Evolutionary conservation across 2,113 vertebrate species (phyloP).

Genomic region (Azemiops feae): DNA sequence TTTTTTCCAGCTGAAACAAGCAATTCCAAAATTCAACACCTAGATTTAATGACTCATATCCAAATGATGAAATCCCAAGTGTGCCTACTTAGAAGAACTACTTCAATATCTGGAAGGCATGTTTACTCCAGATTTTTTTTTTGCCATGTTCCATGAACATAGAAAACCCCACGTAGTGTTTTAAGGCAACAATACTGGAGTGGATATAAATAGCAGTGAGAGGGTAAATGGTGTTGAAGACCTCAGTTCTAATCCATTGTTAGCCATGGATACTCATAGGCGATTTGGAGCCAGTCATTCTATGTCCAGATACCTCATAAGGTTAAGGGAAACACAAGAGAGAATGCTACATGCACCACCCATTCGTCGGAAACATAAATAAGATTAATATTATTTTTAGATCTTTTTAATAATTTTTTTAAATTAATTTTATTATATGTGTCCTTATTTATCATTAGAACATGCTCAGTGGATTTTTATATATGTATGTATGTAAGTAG

Average conservation of each 20-base stretch:
- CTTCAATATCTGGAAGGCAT: not conserved
- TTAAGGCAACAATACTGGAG: not conserved
- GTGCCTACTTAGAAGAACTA: not conserved
- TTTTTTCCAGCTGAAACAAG: not conserved
- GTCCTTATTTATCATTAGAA: too few species aligned
- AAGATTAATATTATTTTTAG: too few species aligned
- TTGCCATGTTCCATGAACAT: not conserved
- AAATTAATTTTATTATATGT: too few species aligned
- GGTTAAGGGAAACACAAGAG: not conserved
- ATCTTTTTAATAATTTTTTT: too few species aligned
- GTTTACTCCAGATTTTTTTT: not conserved
- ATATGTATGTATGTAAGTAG: too few species aligned
- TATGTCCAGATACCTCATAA: not conserved
- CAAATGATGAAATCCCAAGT: not conserved
- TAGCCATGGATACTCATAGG: not conserved
- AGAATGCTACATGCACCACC: not conserved
- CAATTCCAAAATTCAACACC: not conserved
- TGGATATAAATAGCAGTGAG: not conserved
- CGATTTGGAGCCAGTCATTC: not conserved
- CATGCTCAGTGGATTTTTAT: too few species aligned
- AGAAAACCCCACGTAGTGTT: not conserved
- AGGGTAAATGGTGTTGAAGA: not conserved
- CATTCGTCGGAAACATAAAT: too few species aligned
- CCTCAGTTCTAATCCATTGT: not conserved
- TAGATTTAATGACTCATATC: not conserved